Percentiles rank a stretch among this genome's conserved stretches.
phyloP scores from a whole-genome alignment of 2,113 vertebrate species.

The Willisornis vidua region DNA sequence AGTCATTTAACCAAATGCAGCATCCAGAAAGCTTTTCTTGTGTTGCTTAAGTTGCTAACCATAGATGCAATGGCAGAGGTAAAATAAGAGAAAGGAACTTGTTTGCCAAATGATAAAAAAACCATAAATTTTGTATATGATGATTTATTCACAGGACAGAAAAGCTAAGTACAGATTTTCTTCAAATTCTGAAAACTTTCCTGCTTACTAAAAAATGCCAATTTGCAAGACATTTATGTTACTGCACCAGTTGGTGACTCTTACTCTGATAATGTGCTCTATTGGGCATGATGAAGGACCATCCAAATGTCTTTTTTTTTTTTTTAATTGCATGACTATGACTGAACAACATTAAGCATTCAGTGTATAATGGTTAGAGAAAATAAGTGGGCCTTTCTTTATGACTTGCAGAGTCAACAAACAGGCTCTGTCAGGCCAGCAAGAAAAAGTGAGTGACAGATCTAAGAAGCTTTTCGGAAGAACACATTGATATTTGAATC shows the following conservation, averaged over 20 bases:
- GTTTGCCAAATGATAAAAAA: not conserved
- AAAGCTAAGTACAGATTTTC: not conserved
- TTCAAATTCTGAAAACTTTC: not conserved
- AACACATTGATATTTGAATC: conserved; percentile 47
- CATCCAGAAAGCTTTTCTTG: not conserved
- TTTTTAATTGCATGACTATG: not conserved
- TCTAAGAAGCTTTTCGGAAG: conserved; percentile 22
- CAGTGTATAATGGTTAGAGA: not conserved
- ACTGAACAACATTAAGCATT: conserved; percentile 7
- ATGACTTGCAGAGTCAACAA: conserved; percentile 10
- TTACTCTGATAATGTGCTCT: not conserved
- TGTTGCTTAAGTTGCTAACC: not conserved
- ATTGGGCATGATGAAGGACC: not conserved
- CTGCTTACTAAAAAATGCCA: not conserved
- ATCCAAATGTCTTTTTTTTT: not conserved
- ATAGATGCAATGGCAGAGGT: not conserved
- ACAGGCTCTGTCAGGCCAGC: not conserved
- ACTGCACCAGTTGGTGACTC: not conserved
- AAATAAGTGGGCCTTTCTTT: conserved; percentile 46
- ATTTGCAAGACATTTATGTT: not conserved
- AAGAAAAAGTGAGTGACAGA: conserved; percentile 58
- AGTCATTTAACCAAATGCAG: not conserved
- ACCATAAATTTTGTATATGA: not conserved
- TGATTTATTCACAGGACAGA: not conserved
- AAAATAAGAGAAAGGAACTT: not conserved